phyloP scores from a whole-genome alignment of 2,113 vertebrate genomes.

The Panurus biarmicus region DNA sequence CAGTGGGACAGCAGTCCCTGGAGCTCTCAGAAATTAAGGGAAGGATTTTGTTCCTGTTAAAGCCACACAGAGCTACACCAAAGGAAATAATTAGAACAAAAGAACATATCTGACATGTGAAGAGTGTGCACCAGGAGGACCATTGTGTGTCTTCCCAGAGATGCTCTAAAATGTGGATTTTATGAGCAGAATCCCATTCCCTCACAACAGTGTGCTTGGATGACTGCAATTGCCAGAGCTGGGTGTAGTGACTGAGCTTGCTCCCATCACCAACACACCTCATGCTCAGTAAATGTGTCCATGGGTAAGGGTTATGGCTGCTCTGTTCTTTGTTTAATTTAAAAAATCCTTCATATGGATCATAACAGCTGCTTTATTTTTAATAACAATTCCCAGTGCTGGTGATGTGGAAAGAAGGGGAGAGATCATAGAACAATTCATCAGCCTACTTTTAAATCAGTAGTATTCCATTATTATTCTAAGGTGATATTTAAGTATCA shows the following conservation, averaged over 20 bases:
- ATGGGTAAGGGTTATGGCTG: not conserved
- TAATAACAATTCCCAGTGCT: not conserved
- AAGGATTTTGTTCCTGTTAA: not conserved
- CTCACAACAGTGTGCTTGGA: not conserved
- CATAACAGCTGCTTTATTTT: not conserved
- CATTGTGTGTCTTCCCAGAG: not conserved
- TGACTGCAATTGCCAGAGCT: not conserved
- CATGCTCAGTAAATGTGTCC: not conserved
- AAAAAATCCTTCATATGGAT: not conserved
- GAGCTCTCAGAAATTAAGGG: not conserved
- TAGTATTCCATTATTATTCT: not conserved
- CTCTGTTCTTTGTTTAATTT: not conserved
- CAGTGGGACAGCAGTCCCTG: fast-evolving
- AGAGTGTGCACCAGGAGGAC: not conserved
- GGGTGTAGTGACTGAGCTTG: not conserved
- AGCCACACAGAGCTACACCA: not conserved
- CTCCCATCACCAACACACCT: not conserved
- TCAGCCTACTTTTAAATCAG: not conserved
- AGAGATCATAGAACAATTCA: not conserved
- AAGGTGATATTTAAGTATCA: not conserved
- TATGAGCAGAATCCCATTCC: not conserved
- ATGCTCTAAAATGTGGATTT: not conserved
- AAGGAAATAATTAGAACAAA: not conserved
- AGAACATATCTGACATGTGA: not conserved
- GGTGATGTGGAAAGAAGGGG: not conserved